phyloP scores from a whole-genome alignment of 2,888 invertebrate species.

The Pterobdella sp. region DNA sequence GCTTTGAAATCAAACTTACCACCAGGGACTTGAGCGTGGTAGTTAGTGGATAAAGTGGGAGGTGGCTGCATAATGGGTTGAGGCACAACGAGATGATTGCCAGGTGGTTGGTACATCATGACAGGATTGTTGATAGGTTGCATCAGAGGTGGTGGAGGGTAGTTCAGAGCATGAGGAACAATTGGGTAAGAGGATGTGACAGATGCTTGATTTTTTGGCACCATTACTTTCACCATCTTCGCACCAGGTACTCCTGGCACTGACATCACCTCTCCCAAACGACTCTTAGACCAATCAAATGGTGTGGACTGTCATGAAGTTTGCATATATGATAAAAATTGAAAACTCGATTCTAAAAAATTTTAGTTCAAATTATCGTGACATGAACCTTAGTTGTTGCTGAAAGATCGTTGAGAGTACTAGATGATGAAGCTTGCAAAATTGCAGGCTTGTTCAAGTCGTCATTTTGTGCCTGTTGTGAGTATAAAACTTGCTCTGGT shows the following conservation, averaged over 20 bases:
- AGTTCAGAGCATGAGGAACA: not conserved
- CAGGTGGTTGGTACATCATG: not conserved
- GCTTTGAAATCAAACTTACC: not conserved
- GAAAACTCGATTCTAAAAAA: not conserved
- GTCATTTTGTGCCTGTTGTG: no score
- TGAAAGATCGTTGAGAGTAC: no score
- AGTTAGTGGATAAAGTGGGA: not conserved
- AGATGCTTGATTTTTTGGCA: not conserved
- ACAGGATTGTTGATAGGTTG: no score
- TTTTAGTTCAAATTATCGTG: not conserved
- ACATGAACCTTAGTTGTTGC: no score
- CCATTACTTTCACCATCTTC: slow-evolving; percentile 17
- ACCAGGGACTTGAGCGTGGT: not conserved
- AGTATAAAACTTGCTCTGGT: no score
- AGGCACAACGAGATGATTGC: slow-evolving; percentile 5
- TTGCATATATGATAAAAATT: not conserved
- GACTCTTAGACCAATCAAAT: not conserved
- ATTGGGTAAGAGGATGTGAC: slow-evolving; percentile 13
- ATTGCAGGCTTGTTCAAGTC: no score
- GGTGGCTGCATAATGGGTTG: not conserved
- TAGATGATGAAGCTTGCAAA: no score
- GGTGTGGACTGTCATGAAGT: not conserved
- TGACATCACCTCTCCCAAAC: slow-evolving; percentile 15
- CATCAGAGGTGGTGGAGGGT: slow-evolving; percentile 22
- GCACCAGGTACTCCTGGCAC: slow-evolving; percentile 10